These are phyloP conservation scores for Agrotis ipsilon DNA, from an alignment of 2,888 invertebrate genomes.

Conservation along the genomic window DNA sequence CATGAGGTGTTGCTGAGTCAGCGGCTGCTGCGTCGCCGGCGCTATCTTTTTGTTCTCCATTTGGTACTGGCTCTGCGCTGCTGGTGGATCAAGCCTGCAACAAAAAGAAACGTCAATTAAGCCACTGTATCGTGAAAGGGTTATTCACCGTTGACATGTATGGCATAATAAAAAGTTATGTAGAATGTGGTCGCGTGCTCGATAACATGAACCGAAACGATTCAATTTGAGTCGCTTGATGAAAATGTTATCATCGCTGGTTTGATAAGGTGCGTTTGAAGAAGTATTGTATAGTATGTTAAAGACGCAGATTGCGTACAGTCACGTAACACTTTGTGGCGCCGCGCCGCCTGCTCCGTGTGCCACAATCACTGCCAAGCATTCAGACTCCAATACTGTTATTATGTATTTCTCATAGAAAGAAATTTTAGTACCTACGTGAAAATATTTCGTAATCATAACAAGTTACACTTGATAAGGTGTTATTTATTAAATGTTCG, in stretches of 20 bases:
- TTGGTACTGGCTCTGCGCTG: conserved; percentile 91
- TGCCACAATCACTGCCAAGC: conserved; percentile 22
- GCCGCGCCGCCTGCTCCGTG: conserved; percentile 17
- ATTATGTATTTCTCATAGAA: conserved; percentile 26
- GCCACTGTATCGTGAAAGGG: conserved; percentile 31
- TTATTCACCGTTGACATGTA: conserved; percentile 49
- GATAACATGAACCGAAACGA: conserved; percentile 72
- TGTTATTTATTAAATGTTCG: conserved; percentile 13
- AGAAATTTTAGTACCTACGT: conserved; percentile 35
- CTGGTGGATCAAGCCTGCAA: conserved; percentile 94
- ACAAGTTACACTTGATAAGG: conserved; percentile 15
- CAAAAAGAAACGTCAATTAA: conserved; percentile 69
- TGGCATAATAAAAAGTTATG: conserved; percentile 50
- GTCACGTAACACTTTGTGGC: conserved; percentile 66
- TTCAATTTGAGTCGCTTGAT: conserved; percentile 80
- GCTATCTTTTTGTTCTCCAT: conserved; percentile 93
- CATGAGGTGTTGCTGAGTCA: conserved; percentile 86
- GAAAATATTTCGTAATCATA: conserved; percentile 27
- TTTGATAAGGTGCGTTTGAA: conserved; percentile 73
- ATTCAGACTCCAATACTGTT: conserved; percentile 33
- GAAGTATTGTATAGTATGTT: conserved; percentile 57
- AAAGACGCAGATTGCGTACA: conserved; percentile 65
- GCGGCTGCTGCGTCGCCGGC: conserved; percentile 91
- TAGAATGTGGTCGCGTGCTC: conserved; percentile 67
- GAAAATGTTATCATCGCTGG: conserved; percentile 76